Evolutionary conservation across 2,113 vertebrate species (phyloP), one percentile per base, ranked within the genome.

Genomic region (Morone saxatilis): DNA sequence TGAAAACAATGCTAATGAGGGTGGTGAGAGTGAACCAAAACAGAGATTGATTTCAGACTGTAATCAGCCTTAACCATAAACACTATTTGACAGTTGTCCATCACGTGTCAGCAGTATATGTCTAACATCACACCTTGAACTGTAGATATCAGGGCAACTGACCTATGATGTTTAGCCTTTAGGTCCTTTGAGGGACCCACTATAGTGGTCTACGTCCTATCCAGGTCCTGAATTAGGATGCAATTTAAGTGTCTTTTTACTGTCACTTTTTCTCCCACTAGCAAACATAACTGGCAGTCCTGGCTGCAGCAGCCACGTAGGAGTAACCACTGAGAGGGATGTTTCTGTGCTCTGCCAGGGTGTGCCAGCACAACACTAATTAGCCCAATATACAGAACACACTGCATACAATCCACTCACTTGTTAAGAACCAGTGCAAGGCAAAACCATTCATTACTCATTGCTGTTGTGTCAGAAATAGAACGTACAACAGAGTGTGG

Each of bases 401-500:
- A 83, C 78, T 74, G 85, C 85, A 85, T 88, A 82, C 88, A 84
- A 87, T 89, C 65, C 81, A 54, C 88, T 86, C 76, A 81, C 88
- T 93, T 93, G 85, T 89, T 90, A 87, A 72, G 82, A 87, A 84
- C 79, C 86, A 76, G 74, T 54, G 86, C 77, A 67, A 91, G 80
- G 83, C 78, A 68, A 86, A 92, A 85, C 74, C 89, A 80, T 86
- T 93, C 87, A 94, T 89, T 92, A 88, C 86, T 88, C 91, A 90
- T 87, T 19, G 66, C 86, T 87, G 91, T 78, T 67, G 89, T 87
- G 89, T 92, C 89, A 92, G 83, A 93, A 92, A 91, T 92, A 92
- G 93, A 94, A 72, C 31, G 31, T 70, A 71, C 62, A 84, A 84
- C 83, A 59, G 71, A 75, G 83, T 76, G 83, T 76, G 89, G 82